Percentiles rank a stretch among this genome's conserved stretches.
Evolutionary conservation across 2,888 invertebrate species (phyloP).

Genomic region (Ectemnius lituratus): DNA sequence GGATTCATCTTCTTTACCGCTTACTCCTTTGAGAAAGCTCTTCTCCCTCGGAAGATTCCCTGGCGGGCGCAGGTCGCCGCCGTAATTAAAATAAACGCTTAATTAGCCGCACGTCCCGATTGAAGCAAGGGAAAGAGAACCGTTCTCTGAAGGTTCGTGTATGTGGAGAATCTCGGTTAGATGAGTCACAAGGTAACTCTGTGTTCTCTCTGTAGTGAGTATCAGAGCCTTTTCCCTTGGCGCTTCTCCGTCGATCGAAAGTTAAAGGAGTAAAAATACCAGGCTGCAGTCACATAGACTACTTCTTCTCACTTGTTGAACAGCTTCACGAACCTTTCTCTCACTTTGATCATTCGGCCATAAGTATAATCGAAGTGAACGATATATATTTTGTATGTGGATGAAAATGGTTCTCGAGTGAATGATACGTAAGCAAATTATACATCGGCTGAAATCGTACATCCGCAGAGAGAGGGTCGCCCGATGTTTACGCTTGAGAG

Average conservation of each 20-base stretch:
- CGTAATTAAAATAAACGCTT: conserved; percentile 52
- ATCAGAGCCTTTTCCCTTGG: not conserved
- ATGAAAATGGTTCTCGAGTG: too few relatives aligned
- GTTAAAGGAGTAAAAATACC: conserved; percentile 57
- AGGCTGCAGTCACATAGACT: conserved; percentile 9
- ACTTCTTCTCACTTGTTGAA: conserved; percentile 64
- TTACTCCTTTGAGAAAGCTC: conserved; percentile 1
- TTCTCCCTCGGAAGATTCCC: conserved; percentile 10
- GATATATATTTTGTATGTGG: too few relatives aligned
- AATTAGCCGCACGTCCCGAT: conserved; percentile 36
- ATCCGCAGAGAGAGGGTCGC: too few relatives aligned
- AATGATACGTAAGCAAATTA: too few relatives aligned
- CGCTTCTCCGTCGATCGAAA: conserved; percentile 41
- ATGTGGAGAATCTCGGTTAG: not conserved
- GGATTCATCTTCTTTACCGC: conserved; percentile 13
- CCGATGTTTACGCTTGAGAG: not conserved
- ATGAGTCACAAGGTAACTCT: not conserved
- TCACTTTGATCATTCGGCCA: not conserved
- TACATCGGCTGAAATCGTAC: too few relatives aligned
- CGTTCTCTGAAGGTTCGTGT: not conserved
- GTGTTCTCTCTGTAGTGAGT: not conserved
- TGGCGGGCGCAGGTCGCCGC: not conserved
- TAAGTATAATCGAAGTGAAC: too few relatives aligned
- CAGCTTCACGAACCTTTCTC: conserved; percentile 20
- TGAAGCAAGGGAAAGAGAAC: not conserved